Conservation (phyloP, 2,797 vertebrate genomes). For the Lutra lutra region DNA sequence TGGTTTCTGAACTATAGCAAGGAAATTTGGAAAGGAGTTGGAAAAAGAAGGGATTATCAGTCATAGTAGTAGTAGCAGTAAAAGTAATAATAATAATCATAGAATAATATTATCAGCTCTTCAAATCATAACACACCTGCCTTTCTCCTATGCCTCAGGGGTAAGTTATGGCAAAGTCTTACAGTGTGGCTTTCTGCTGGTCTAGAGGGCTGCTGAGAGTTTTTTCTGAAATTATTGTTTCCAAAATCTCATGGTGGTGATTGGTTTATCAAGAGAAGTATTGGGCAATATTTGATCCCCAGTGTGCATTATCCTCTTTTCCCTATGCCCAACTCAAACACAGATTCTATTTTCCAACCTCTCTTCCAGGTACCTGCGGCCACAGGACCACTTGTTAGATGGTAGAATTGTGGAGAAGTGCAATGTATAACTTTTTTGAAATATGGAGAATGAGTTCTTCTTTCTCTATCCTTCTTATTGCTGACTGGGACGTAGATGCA, state of each 20-base stretch:
- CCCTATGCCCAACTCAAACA: neutral
- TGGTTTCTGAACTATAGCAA: neutral
- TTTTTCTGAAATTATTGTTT: neutral
- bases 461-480: neutral
- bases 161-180: neutral
- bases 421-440: neutral
- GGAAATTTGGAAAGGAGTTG: neutral
- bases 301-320: neutral
- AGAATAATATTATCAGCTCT: neutral
- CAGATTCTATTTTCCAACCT: neutral
- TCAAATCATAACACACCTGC: neutral
- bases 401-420: neutral
- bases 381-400: neutral
- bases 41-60: neutral
- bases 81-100: neutral
- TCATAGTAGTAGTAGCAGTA: neutral
- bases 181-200: neutral
- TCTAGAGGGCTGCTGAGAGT: neutral
- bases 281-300: neutral
- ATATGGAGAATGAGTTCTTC: neutral
- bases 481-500: neutral
- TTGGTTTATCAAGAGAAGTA: neutral
- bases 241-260: neutral
- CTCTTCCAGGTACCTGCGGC: neutral
- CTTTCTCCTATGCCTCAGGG: neutral